Base-by-base conservation (phyloP, 2,888 invertebrate genomes). In the Drosophila antonietae region DNA sequence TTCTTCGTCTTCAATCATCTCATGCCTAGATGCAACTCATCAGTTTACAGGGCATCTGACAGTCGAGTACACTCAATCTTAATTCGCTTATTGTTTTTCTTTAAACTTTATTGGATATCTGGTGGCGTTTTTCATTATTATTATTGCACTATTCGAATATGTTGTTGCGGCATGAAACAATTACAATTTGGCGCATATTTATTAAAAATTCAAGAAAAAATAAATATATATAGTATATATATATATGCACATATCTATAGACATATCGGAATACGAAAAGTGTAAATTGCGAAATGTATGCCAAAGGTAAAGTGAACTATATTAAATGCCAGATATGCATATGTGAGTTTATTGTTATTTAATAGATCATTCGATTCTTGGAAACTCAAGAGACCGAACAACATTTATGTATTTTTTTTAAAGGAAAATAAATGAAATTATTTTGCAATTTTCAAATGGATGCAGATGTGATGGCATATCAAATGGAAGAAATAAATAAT, bases 111-210 rank as follows among this genome's bases (percentile, higher is more conserved):
- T 46, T 39, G 8, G 20, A 66, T 51, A 52, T 68, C 35, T 43
- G 39, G 39, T 55, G 23, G 71, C 47, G 64, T 71, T 65, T 77
- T 83, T 83, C 72, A 70, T 77, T 77, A 77, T 80, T 80, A 77
- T 80, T 73, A 72, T 88, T 79, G 71, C 82, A 79, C 67, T 71
- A 78, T 73, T 68, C 51, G 66, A 44, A 78, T 68, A 72, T 78
- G 75, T 65, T 72, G 63, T 46, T 49, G 31, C 35, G 28, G 56
- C 70, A 67, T 56, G 64, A 67, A 75, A 75, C 64, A 78, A 80
- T 75, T 18, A 68, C 63, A 47, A 52, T 55, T 59, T 74, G 56
- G 57, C 62, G 61, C 18, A 62, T 71, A 64, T 71, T 70, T 64
- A 52, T 68, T 71, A 23, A 61, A 68, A 57, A 66, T 20, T 20